Evolutionary conservation across 2,113 vertebrate genomes (phyloP), one percentile per base, ranked within the genome.

Genomic region (Anolis carolinensis): DNA sequence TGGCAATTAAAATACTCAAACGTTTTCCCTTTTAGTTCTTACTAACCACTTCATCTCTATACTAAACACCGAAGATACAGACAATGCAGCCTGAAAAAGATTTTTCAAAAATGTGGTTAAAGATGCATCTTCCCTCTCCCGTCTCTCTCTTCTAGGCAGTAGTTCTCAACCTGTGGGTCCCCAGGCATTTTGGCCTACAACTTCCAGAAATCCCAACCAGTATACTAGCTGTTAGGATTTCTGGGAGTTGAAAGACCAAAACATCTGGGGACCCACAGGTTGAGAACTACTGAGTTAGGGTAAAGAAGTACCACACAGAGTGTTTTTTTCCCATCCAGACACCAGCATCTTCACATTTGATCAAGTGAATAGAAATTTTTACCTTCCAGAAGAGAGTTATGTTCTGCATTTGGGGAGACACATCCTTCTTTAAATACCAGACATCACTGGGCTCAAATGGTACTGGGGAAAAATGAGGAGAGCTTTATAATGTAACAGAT

Each of bases 311-410:
- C 36, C 23, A 68, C 36, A 52, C n/a, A n/a, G 23, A 34, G 48
- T 8, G 3, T 10, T 70, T 68, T 50, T 25, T 44, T 8, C 14
- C 1, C 23, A 0, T 0, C 16, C 8, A 0, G 10, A 32, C 18
- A 36, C 11, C 25, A 21, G 1, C 2, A 2, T 6, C 14, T 32
- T 73, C n/a, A 34, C 27, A n/a, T 44, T 4, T 5, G 50, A 10
- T 21, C 70, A 70, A 4, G 34, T 0, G 0, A 0, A 55, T 16
- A 81, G 39, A 30, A 70, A 73, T 63, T 86, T 91, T 91, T 89
- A 97, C 96, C 96, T 97, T 97, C 97, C 97, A 97, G 9, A 96
- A 96, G 0, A 97, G 65, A 50, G 95, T 95, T 83, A 96, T 87
- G 36, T 80, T 95, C 88, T 94, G 94, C 30, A 6, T 76, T 0